Evolutionary conservation across 2,888 invertebrate genomes (phyloP).

Genomic region (Watsonalla binaria): DNA sequence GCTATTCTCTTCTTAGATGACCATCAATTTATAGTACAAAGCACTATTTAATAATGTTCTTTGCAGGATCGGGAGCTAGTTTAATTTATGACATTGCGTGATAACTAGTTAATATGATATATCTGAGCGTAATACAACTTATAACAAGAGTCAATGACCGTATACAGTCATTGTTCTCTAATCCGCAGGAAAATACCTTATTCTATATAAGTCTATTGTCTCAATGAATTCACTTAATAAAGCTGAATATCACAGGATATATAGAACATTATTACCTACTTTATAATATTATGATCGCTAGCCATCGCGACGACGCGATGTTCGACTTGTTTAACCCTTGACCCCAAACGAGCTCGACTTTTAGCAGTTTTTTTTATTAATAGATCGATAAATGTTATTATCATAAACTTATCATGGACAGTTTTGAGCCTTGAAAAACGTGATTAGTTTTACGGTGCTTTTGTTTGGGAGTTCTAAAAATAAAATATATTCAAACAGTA

Average conservation of each 20-base stretch:
- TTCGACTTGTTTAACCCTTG: not conserved
- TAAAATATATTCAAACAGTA: no score
- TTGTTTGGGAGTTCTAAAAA: no score
- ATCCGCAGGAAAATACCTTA: not conserved
- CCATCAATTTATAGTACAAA: no score
- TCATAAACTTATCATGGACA: not conserved
- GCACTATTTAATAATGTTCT: no score
- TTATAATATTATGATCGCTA: not conserved
- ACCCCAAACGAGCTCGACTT: not conserved
- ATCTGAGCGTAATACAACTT: not conserved
- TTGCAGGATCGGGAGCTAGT: no score
- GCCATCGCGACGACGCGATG: not conserved
- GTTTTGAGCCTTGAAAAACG: not conserved
- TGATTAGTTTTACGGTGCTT: no score
- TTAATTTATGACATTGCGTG: no score
- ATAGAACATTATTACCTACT: not conserved
- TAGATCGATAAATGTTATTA: not conserved
- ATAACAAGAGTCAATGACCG: not conserved
- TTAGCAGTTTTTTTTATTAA: not conserved
- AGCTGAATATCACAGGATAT: not conserved
- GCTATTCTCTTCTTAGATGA: no score
- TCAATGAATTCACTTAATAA: not conserved
- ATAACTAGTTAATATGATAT: no score
- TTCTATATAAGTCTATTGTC: not conserved
- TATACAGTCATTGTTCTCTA: not conserved